Base-by-base conservation (phyloP, 2,888 invertebrate genomes). In the Bombylius discolor region DNA sequence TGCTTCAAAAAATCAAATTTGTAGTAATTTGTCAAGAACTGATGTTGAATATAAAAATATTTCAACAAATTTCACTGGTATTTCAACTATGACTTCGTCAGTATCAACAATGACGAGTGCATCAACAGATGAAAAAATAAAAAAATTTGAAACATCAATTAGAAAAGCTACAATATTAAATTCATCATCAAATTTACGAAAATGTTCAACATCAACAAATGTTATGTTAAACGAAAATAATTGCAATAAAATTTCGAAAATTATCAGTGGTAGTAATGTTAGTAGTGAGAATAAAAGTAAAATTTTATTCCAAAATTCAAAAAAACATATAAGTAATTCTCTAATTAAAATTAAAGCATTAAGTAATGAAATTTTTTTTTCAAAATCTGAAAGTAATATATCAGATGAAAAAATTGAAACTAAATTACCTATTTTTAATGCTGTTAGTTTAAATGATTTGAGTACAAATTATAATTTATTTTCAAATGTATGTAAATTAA, bases 301-400 rank as follows among this genome's bases (percentile, higher is more conserved):
- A 42, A 23, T 47, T 55, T 46, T 51, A 36, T 31, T 23, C 3
- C 23, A 23, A 2, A 23, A 32, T 51, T 8, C 31, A 31, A 39
- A 55, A 51, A 33, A 55, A 48, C 31, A 55, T 39, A 33, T 44
- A 14, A 47, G 48, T 32, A 48, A 50, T n/a, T 32, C 36, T 33
- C 48, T 57, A n/a, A 12, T 57, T 12, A 53, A 57, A 45, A 51
- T 51, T 23, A 51, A 53, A 13, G n/a, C 46, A n/a, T 49, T 44
- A 13, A 55, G 52, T 49, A 57, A 33, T 56, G 56, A 57, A 52
- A 45, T 59, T 42, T 56, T 51, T 12, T 51, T 62, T 36, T 66
- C 66, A 6, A 65, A 66, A 53, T 66, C 66, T 13, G 66, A 66
- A 52, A 66, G 63, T 51, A 65, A 66, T 56, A 66, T 66, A 51